Evolutionary conservation across 2,888 invertebrate genomes (phyloP), one percentile per base, ranked within the genome.

Genomic region (Xestobium rufovillosum): DNA sequence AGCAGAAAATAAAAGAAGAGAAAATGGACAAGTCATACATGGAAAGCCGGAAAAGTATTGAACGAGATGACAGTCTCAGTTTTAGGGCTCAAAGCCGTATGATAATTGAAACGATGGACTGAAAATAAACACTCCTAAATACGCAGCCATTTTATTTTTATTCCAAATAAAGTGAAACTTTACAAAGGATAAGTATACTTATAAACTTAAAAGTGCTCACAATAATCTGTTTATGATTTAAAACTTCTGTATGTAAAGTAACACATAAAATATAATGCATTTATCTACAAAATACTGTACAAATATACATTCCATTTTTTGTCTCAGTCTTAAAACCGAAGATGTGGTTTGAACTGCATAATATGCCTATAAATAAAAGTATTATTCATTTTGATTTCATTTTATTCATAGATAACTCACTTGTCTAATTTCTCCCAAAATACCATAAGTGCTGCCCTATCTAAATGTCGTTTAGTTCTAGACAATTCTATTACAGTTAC

Each of bases 391-490:
- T 17, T 13, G 15, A 16, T 6, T 3, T 8, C 31, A 16, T 10
- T 6, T 26, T 14, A 13, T 12, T 10, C 13, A 14, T 9, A 14
- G 31, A 17, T 14, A 44, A 70, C 76, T 64, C 70, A 94, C 88
- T 83, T 89, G 69, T 97, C 97, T 26, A 98, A 72, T 46, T 83
- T 83, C 66, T 96, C 96, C 98, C 98, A 98, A 69, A 98, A 95
- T 49, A 83, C 81, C 75, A 95, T 88, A 35, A 98, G 72, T 16
- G 86, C 85, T 29, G 98, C 97, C 56, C 95, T 76, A 70, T 98
- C 98, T 56, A 98, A 79, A 76, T 99, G 97, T 34, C 98, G 75
- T 67, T 94, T 94, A 34, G 86, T 85, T 58, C 90, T 77, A 41
- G 94, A 94, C 29, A 98, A 72, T 61, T 88, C 82, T 45, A 98